These are phyloP conservation scores for Pardosa pseudoannulata DNA, from an alignment of 2,888 invertebrate species.

Conservation along the genomic window DNA sequence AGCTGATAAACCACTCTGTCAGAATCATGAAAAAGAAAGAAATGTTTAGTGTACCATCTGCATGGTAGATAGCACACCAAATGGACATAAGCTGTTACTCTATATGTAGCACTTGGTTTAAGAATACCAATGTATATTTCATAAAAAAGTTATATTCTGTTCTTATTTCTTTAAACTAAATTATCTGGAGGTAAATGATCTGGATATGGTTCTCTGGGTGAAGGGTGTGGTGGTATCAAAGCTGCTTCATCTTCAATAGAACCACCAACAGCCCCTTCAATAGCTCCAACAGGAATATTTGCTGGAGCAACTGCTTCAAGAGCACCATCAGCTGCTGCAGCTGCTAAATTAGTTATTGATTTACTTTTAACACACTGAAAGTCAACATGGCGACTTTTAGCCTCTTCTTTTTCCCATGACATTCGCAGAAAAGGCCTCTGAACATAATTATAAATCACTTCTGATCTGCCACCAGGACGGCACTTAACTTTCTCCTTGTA, in stretches of 20 bases:
- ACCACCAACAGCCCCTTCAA: slow-evolving; percentile 61
- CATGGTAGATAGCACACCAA: slow-evolving; percentile 47
- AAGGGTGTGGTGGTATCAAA: slow-evolving; percentile 59
- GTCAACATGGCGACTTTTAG: slow-evolving; percentile 98
- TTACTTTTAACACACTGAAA: slow-evolving; percentile 99
- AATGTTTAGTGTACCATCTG: slow-evolving; percentile 27
- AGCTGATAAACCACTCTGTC: slow-evolving; percentile 11
- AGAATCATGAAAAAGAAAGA: slow-evolving; percentile 12
- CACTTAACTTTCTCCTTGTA: slow-evolving; percentile 99
- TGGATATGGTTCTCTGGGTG: slow-evolving; percentile 69
- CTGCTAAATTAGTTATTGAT: slow-evolving; percentile 96
- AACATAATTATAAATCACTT: slow-evolving; percentile 99
- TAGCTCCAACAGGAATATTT: slow-evolving; percentile 38
- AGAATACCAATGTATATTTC: slow-evolving; percentile 25
- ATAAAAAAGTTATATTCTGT: background rate
- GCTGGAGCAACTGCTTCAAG: slow-evolving; percentile 79
- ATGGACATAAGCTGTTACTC: slow-evolving; percentile 23
- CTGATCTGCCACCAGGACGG: slow-evolving; percentile 94
- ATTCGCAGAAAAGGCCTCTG: slow-evolving; percentile 99
- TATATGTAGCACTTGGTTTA: slow-evolving; percentile 6
- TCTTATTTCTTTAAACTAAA: slow-evolving; percentile 37
- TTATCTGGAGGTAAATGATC: slow-evolving; percentile 68
- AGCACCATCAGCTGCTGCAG: slow-evolving; percentile 94
- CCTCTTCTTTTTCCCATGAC: slow-evolving; percentile 99
- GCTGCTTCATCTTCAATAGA: slow-evolving; percentile 47